Base-by-base conservation (phyloP, 2,888 invertebrate genomes). In the Criorhina ranunculi region DNA sequence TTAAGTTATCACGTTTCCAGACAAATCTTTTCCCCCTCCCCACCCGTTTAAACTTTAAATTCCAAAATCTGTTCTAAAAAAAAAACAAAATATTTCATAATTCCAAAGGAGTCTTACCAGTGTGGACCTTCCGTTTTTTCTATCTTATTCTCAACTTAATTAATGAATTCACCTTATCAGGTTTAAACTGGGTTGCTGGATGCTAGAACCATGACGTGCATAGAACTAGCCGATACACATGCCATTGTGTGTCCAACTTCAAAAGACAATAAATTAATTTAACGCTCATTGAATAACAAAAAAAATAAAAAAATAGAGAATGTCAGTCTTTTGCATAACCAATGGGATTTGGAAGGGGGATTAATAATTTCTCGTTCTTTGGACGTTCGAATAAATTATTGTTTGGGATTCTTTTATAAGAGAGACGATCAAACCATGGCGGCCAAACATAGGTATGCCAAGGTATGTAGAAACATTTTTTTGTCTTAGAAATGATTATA, bases 211-310 rank as follows among this genome's bases (percentile, higher is more conserved):
- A 19, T n/a, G n/a, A n/a, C n/a, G n/a, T n/a, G 19, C 8, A 44
- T 17, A 62, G 31, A 62, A 46, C 5, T 12, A 9, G 7, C 12
- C 40, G 24, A 59, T 12, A 12, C 40, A 24, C n/a, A 8, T 24
- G 37, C 51, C 42, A 55, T 69, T 53, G 55, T 55, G 44, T 62
- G 46, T 62, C 62, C 46, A 46, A 62, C 46, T 44, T 44, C 24
- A 35, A 42, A 51, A 73, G 73, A 53, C 73, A 62, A 73, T 73
- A 73, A 73, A 73, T 73, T 62, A 51, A 73, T 73, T 73, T 73
- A 19, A 62, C 53, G 53, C 72, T 51, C 51, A 62, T 53, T 42
- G 51, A 62, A 62, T 60, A 51, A 49, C 29, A 51, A 62, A 51
- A 29, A 51, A 53, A 17, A 64, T 19, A 11, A 3, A 31, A 69